Evolutionary conservation across 2,113 vertebrate genomes (phyloP).

Genomic region (Lycaon pictus): DNA sequence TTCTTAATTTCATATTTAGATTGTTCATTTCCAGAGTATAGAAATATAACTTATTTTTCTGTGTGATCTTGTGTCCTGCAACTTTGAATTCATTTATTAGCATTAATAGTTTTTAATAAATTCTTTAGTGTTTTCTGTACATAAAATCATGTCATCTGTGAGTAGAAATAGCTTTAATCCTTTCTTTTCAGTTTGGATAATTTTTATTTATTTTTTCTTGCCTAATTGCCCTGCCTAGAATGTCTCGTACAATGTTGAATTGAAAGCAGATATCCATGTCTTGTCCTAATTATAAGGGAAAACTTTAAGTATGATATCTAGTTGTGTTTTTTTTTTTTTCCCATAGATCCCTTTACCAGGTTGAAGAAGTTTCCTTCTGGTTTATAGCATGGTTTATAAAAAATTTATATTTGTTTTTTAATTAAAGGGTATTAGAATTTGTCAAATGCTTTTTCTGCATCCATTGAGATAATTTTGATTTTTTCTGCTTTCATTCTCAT

Average conservation of each 20-base stretch:
- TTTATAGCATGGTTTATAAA: background rate
- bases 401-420: background rate
- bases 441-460: background rate
- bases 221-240: background rate
- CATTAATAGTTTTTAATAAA: background rate
- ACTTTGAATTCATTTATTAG: background rate
- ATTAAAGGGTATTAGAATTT: background rate
- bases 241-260: background rate
- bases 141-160: background rate
- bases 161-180: background rate
- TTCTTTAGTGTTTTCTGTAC: background rate
- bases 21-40: background rate
- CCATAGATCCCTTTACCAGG: background rate
- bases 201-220: background rate
- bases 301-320: background rate
- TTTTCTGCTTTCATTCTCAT: background rate
- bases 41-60: background rate
- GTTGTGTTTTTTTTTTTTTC: background rate
- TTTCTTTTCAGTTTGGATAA: background rate
- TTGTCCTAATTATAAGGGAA: background rate
- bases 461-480: background rate
- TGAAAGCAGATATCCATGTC: background rate
- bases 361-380: background rate
- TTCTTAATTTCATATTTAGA: background rate
- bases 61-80: background rate